Evolutionary conservation across 1,140 invertebrate genomes (phyloP).

Genomic region (Monochamus saltuarius): DNA sequence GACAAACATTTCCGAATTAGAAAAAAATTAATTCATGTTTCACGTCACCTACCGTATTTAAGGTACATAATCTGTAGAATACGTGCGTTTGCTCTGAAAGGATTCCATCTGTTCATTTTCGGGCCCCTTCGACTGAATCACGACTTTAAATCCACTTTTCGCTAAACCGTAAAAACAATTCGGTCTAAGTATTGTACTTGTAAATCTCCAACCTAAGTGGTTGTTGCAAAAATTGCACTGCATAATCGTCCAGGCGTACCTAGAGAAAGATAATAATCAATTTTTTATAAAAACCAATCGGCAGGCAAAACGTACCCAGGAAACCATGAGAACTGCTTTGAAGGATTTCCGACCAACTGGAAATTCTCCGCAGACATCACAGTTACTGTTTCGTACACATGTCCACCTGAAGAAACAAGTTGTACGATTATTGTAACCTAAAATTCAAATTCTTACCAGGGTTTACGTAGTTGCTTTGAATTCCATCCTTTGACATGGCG

Average conservation of each 20-base stretch:
- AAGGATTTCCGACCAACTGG: conserved; percentile 58
- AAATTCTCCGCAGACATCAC: conserved; percentile 65
- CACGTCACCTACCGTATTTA: not conserved
- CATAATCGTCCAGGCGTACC: conserved; percentile 79
- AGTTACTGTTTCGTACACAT: conserved; percentile 81
- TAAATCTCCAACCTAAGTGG: conserved; percentile 82
- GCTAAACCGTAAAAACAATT: conserved; percentile 72
- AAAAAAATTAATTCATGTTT: no score
- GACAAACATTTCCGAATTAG: no score
- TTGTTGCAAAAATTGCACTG: conserved; percentile 64
- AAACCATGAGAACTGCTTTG: conserved; percentile 80
- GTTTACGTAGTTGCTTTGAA: conserved; percentile 82
- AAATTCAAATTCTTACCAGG: no score
- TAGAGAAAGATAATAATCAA: conserved; percentile 45
- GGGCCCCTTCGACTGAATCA: conserved; percentile 8
- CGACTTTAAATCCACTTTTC: conserved; percentile 46
- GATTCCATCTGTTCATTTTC: not conserved
- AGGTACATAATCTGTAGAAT: conserved; percentile 4
- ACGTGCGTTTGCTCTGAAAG: not conserved
- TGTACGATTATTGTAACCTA: not conserved
- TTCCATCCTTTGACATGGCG: conserved; percentile 78
- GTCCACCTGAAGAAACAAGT: conserved; percentile 56
- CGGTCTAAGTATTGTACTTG: conserved; percentile 65
- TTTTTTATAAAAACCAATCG: conserved; percentile 2
- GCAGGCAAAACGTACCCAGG: conserved; percentile 64